A percentile compares a stretch with the other conserved stretches of the same genome.
phyloP scores from a whole-genome alignment of 2,888 invertebrate genomes.

The Hanleya hanleyi region DNA sequence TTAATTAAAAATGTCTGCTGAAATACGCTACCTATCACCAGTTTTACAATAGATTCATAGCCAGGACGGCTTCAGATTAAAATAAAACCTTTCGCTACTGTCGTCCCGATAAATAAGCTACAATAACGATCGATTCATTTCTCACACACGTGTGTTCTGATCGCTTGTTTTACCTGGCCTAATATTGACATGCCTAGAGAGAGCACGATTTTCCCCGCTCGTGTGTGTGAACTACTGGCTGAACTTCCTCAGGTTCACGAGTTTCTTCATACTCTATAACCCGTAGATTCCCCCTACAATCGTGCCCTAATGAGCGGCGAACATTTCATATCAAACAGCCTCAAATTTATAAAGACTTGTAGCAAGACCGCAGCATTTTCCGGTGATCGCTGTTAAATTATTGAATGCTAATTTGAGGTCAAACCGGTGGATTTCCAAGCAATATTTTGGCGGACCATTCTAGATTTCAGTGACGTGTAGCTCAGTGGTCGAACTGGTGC shows the following conservation, averaged over 20 bases:
- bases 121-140: neutral
- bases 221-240: neutral
- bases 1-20: neutral
- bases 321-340: neutral
- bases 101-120: neutral
- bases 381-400: too few relatives aligned
- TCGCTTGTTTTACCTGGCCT: neutral
- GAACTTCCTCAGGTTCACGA: neutral
- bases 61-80: neutral
- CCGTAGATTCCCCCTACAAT: neutral
- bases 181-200: neutral
- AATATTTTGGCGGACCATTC: too few relatives aligned
- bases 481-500: too few relatives aligned
- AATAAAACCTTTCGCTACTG: too few relatives aligned
- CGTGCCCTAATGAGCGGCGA: neutral
- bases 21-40: neutral
- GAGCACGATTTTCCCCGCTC: neutral
- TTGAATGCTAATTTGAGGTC: too few relatives aligned
- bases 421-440: too few relatives aligned
- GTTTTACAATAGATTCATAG: neutral
- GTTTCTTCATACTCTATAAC: conserved; percentile 1
- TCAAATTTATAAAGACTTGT: neutral
- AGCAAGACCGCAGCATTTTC: neutral
- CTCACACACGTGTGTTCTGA: conserved; percentile 2
- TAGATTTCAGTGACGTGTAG: too few relatives aligned